A percentile compares a stretch with the other conserved stretches of the same genome.
phyloP scores from a whole-genome alignment of 2,113 vertebrate genomes.

The Fregetta grallaria region DNA sequence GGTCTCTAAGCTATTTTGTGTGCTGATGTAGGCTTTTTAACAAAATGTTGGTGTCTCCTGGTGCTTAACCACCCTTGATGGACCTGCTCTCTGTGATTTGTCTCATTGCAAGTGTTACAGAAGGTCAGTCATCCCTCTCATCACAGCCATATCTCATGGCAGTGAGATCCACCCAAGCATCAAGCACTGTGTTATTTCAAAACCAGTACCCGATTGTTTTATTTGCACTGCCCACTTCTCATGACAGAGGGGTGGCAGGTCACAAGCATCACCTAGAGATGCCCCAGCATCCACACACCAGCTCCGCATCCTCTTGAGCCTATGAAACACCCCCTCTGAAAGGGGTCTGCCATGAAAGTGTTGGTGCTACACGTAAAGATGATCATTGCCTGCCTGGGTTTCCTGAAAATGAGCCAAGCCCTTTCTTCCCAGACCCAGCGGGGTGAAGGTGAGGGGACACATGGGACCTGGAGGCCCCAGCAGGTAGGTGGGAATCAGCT shows the following conservation, averaged over 20 bases:
- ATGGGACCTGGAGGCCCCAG: rapidly evolving
- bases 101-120: background rate
- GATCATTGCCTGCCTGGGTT: too few species aligned
- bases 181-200: background rate
- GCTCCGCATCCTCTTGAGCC: rapidly evolving
- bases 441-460: background rate
- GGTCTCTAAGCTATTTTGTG: background rate
- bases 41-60: background rate
- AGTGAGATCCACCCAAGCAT: background rate
- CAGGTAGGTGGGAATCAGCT: background rate
- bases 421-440: rapidly evolving
- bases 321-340: background rate
- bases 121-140: background rate
- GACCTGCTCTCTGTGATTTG: rapidly evolving
- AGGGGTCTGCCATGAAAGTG: background rate
- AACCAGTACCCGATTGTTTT: background rate
- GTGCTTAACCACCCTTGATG: background rate
- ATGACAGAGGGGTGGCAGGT: background rate
- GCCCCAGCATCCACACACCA: background rate
- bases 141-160: rapidly evolving
- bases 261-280: background rate
- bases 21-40: too few species aligned
- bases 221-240: background rate
- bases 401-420: background rate
- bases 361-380: rapidly evolving